Evolutionary conservation across 2,797 vertebrate species (phyloP).

Genomic region (Lophius americanus): DNA sequence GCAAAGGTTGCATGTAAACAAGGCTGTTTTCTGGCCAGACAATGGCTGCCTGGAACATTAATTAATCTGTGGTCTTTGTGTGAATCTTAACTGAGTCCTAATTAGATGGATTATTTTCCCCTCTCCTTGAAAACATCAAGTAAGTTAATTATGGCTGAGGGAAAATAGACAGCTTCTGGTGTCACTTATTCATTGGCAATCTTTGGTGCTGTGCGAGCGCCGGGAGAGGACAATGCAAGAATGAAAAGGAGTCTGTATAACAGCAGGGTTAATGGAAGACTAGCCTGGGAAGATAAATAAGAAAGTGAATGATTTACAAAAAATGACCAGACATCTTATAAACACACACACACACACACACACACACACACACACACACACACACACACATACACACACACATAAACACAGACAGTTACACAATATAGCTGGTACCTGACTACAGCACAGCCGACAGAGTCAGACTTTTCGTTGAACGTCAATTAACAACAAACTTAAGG

Average conservation of each 20-base stretch:
- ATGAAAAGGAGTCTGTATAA: constrained; percentile 71
- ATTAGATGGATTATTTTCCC: constrained; percentile 59
- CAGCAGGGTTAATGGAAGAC: constrained; percentile 74
- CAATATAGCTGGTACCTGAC: constrained; percentile 14
- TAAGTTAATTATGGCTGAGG: constrained; percentile 72
- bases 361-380: constrained; percentile 17
- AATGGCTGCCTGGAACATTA: constrained; percentile 65
- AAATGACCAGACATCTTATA: constrained; percentile 30
- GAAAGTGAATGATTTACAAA: constrained; percentile 69
- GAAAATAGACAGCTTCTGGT: constrained; percentile 67
- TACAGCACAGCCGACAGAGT: constrained; percentile 8
- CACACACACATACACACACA: constrained; percentile 16
- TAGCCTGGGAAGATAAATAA: constrained; percentile 74
- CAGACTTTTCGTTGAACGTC: constrained; percentile 40
- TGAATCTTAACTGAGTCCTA: constrained; percentile 70
- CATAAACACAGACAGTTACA: constrained; percentile 18
- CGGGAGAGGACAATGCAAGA: constrained; percentile 57
- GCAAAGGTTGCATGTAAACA: constrained; percentile 57
- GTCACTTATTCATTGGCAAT: constrained; percentile 71
- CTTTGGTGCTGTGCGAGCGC: constrained; percentile 56
- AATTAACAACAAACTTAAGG: constrained; percentile 22
- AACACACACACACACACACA: constrained; percentile 21
- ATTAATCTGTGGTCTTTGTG: constrained; percentile 73
- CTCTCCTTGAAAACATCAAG: constrained; percentile 73
- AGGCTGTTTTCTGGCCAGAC: constrained; percentile 58